phyloP scores from a whole-genome alignment of 2,797 vertebrate genomes.

The Schizopygopsis pylzovi region DNA sequence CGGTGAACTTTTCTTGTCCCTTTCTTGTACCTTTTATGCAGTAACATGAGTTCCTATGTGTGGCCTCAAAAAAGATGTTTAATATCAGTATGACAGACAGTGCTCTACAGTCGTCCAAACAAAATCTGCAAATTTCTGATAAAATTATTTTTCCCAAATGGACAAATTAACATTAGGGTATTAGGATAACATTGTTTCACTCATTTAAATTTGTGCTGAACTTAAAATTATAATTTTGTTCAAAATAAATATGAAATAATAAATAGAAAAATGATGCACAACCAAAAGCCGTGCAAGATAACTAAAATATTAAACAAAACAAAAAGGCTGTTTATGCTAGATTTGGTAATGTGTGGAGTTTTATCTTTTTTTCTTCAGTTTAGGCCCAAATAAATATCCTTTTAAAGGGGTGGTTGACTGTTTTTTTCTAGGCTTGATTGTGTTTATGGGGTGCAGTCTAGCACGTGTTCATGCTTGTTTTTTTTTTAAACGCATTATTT shows the following conservation, averaged over 20 bases:
- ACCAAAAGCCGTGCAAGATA: background rate
- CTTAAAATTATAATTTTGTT: background rate
- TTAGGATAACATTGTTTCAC: background rate
- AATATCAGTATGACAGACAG: background rate
- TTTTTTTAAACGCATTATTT: no score
- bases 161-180: background rate
- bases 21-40: constrained; percentile 20
- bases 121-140: background rate
- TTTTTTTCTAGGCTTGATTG: no score
- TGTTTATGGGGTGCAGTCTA: no score
- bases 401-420: background rate
- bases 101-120: background rate
- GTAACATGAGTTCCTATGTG: background rate
- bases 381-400: background rate
- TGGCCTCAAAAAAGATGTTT: background rate
- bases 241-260: background rate
- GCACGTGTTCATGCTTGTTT: no score
- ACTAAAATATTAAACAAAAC: background rate
- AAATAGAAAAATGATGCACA: background rate
- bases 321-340: background rate
- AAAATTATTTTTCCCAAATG: background rate
- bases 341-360: background rate
- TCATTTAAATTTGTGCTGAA: background rate
- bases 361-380: background rate
- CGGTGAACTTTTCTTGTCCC: constrained; percentile 47